Base-by-base conservation (phyloP, 2,113 vertebrate species). In the Phyllostomus hastatus region DNA sequence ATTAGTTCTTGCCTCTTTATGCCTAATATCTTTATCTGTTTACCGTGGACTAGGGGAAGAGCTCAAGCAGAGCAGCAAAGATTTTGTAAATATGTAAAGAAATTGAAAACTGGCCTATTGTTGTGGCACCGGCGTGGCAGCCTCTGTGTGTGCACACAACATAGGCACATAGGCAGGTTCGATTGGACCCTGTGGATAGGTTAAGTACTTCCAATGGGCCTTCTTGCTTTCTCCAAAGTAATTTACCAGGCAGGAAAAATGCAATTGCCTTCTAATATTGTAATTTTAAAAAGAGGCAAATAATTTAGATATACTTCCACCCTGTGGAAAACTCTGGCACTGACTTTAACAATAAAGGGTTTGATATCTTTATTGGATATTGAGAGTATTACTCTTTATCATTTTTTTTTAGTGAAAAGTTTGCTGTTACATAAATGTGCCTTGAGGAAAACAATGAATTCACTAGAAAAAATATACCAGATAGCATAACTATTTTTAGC, bases 401-500 rank as follows among this genome's bases (percentile, higher is more conserved):
- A 41, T 48, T 52, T 80, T 9, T 9, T 10, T 57, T 67, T 59
- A 76, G 50, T 91, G 73, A 61, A 83, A 79, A 95, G 22, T 38
- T 67, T 85, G 46, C 10, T 7, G 8, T 11, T 76, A 61, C 11
- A 52, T 52, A 81, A 93, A 28, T 43, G 10, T 41, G 6, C 38
- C 38, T 88, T 82, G 88, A 86, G 67, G 31, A 76, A 41, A 82
- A 91, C 8, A 89, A 52, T 76, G 59, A 72, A 86, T 87, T 96
- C 86, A 24, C 46, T 86, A 48, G 52, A 67, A 83, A 59, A 83
- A 73, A 73, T 70, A 9, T n/a, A 73, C 17, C 33, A 50, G 24
- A 38, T 59, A 66, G 31, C 43, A 67, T 1, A 31, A 31, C 90
- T 91, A 82, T 46, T 89, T 91, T 93, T 86, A 82, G 73, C 35